These are phyloP conservation scores for Athrips mouffetella DNA, from an alignment of 2,888 invertebrate species.

Conservation along the genomic window DNA sequence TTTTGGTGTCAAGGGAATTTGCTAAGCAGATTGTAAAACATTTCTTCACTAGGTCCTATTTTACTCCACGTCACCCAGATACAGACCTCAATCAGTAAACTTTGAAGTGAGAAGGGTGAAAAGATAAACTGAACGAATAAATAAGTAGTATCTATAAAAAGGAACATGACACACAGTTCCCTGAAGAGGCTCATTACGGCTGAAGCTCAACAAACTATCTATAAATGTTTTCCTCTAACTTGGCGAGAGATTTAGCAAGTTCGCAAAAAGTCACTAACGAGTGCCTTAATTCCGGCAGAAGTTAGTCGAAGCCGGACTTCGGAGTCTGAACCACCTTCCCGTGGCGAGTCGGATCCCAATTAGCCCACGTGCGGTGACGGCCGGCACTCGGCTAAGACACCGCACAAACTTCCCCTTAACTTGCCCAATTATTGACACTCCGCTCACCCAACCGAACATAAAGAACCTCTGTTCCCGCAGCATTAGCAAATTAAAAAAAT, in stretches of 20 bases:
- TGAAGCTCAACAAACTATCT: constrained; percentile 35
- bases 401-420: constrained; percentile 37
- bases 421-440: constrained; percentile 50
- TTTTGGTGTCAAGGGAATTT: constrained; percentile 1
- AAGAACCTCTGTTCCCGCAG: constrained; percentile 2
- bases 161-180: constrained; percentile 22
- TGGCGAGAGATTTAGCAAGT: constrained; percentile 56
- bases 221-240: constrained; percentile 56
- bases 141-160: constrained; percentile 6
- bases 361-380: constrained; percentile 43
- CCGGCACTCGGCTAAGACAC: constrained; percentile 32
- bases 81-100: too few relatives aligned
- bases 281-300: constrained; percentile 61
- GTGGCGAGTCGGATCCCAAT: constrained; percentile 44
- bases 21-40: too few relatives aligned
- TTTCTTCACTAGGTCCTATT: too few relatives aligned
- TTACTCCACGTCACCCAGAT: too few relatives aligned
- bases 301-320: constrained; percentile 37
- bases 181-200: constrained; percentile 35
- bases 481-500: constrained; percentile 8
- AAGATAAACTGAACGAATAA: constrained; percentile 27
- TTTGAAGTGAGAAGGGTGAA: too few relatives aligned
- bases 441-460: constrained; percentile 8
- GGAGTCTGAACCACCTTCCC: neutral
- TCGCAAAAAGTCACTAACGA: constrained; percentile 68